Conservation (phyloP, 2,113 vertebrate genomes). For the Zosterops japonicus region DNA sequence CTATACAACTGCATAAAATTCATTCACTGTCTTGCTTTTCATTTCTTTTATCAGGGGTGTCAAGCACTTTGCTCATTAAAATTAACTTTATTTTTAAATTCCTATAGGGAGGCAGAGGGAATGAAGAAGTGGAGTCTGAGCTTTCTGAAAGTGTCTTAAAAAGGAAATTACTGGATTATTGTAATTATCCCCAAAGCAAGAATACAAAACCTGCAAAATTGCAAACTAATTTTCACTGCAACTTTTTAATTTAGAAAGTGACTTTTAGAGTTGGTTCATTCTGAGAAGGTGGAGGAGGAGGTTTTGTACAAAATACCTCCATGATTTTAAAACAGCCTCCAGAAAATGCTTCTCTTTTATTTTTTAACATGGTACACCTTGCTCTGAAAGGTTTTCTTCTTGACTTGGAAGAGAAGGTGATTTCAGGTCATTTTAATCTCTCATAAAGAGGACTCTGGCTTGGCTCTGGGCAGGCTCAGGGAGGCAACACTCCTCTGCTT, state of each 20-base stretch:
- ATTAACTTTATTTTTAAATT: neutral
- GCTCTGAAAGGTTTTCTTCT: neutral
- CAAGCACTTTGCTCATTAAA: neutral
- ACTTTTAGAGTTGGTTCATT: neutral
- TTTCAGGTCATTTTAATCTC: neutral
- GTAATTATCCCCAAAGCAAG: constrained; percentile 5
- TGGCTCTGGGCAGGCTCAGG: neutral
- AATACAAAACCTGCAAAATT: neutral
- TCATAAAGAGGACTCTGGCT: neutral
- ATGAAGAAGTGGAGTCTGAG: neutral
- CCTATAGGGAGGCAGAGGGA: neutral
- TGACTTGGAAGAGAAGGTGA: neutral
- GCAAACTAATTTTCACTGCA: neutral
- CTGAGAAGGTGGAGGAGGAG: neutral
- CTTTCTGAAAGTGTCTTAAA: neutral
- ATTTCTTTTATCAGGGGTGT: neutral
- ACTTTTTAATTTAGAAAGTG: neutral
- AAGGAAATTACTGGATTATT: neutral
- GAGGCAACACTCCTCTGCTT: neutral
- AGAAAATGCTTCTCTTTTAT: neutral
- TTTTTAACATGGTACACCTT: neutral
- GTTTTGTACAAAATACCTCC: neutral
- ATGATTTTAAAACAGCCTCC: neutral
- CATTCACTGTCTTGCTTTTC: neutral
- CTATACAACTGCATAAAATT: neutral